Evolutionary conservation across 1,140 invertebrate genomes (phyloP).

Genomic region (Zaprionus inermis): DNA sequence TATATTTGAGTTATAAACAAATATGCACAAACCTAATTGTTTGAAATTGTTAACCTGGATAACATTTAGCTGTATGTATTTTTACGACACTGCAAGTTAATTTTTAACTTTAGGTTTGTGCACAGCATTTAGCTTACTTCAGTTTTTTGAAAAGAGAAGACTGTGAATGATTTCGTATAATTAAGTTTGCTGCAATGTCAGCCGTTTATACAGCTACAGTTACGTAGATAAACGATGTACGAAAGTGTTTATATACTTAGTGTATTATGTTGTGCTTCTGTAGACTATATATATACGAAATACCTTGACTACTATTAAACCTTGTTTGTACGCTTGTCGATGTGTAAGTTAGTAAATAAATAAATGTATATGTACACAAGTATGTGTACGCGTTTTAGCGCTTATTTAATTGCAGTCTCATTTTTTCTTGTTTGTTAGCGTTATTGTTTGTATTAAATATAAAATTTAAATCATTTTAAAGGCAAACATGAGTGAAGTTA

Average conservation of each 20-base stretch:
- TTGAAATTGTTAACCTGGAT: no score
- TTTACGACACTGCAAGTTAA: background rate
- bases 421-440: slow-evolving; percentile 33
- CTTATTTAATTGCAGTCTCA: slow-evolving; percentile 56
- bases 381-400: slow-evolving; percentile 14
- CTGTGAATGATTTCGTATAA: slow-evolving; percentile 47
- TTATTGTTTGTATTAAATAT: slow-evolving; percentile 45
- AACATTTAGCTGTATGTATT: background rate
- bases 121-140: background rate
- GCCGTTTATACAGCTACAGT: slow-evolving; percentile 18
- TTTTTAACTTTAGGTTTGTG: background rate
- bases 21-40: background rate
- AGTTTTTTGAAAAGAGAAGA: background rate
- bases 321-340: slow-evolving; percentile 35
- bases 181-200: slow-evolving; percentile 66
- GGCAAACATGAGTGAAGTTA: slow-evolving; percentile 22
- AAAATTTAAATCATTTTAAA: slow-evolving; percentile 37
- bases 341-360: slow-evolving; percentile 16
- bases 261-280: slow-evolving; percentile 8
- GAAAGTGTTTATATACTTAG: slow-evolving; percentile 25
- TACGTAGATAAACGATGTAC: slow-evolving; percentile 5
- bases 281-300: slow-evolving; percentile 16
- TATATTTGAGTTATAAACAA: no score
- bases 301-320: slow-evolving; percentile 50
- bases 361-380: slow-evolving; percentile 2